These are phyloP conservation scores for Bufotes viridis DNA, from an alignment of 2,797 vertebrate species.

Conservation along the genomic window DNA sequence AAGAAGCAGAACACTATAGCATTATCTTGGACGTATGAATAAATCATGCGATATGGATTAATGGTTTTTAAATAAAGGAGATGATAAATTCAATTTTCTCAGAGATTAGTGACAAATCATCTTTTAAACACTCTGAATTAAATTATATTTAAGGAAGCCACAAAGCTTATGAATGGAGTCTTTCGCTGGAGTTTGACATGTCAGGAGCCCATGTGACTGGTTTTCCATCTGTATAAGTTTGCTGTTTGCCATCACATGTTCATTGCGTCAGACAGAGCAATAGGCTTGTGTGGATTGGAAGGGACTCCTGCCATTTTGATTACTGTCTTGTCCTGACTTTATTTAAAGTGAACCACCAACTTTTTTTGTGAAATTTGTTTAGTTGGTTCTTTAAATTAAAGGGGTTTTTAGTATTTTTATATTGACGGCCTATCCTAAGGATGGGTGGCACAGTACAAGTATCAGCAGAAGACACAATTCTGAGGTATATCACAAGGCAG, in stretches of 20 bases:
- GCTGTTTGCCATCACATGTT: constrained; percentile 19
- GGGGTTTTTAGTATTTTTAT: no score
- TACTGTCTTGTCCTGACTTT: neutral
- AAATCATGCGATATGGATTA: neutral
- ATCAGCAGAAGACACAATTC: no score
- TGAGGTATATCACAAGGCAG: no score
- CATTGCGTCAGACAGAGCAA: constrained; percentile 25
- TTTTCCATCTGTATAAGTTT: constrained; percentile 4
- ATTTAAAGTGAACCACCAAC: neutral
- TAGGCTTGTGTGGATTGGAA: constrained; percentile 5
- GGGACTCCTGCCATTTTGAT: constrained; percentile 4
- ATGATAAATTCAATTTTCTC: neutral
- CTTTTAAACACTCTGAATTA: neutral
- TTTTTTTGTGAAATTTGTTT: neutral
- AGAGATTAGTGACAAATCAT: constrained; percentile 4
- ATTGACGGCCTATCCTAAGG: no score
- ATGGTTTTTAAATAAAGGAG: neutral
- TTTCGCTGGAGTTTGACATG: neutral
- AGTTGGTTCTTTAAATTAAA: neutral
- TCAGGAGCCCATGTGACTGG: constrained; percentile 8
- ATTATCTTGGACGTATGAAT: neutral
- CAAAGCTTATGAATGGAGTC: neutral
- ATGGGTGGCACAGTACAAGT: no score
- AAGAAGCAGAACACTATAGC: neutral
- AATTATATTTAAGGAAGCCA: neutral